Base-by-base conservation (phyloP, 92 coral and sea anemone genomes). In the Pocillopora grandis region DNA sequence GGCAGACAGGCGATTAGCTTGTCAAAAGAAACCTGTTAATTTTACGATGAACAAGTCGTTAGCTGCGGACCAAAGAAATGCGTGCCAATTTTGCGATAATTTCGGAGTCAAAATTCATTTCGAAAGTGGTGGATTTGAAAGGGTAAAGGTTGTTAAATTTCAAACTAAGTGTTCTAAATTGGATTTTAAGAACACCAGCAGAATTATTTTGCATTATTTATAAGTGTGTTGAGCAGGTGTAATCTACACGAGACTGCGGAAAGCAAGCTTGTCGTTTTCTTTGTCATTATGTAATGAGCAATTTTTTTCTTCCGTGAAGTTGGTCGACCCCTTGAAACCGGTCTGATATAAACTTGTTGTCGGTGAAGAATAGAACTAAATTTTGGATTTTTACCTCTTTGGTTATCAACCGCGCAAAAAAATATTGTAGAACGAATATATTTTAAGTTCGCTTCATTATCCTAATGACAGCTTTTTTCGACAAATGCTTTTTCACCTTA, bases 151-250 rank as follows among this genome's bases (percentile, higher is more conserved):
- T 61, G 62, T 62, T 61, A 82, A 71, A 72, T 72, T 72, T 75
- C 52, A 72, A 49, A 71, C 48, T 63, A 59, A 72, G 62, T 72
- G 78, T 19, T 12, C 77, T 73, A 63, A 72, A 72, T 72, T 82
- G 86, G 79, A 62, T 72, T 72, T 42, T 37, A 72, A 72, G 64
- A 57, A 73, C 49, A 63, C 48, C 79, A 60, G 16, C 79, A 60
- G 16, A 15, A 60, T 12, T 71, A n/a, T 58, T 80, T 80, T 70
- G 19, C 68, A 68, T 80, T 69, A 80, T 68, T 80, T 48, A 78
- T 77, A 59, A 27, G 62, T 35, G 18, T 65, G 63, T 1, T 11
- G 66, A 21, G 58, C 85, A 69, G 78, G 84, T 67, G 77, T 20
- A 42, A 42, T 42, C 52, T 42, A 42, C 52, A 42, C 52, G 52